Percentiles rank a stretch among this genome's conserved stretches.
phyloP scores from a whole-genome alignment of 2,888 invertebrate species.

The Rhogogaster chlorosoma region DNA sequence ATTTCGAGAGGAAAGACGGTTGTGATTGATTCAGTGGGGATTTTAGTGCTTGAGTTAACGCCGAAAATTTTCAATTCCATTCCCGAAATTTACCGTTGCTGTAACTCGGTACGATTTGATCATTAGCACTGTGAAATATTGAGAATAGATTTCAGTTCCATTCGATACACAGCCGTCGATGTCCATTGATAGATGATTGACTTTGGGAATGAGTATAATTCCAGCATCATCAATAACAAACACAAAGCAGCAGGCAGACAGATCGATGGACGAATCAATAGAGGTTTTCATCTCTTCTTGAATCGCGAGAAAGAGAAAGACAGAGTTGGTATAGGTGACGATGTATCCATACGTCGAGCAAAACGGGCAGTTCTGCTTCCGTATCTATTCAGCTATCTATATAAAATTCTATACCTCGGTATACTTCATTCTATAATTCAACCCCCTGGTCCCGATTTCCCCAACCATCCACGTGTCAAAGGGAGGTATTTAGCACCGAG shows the following conservation, averaged over 20 bases:
- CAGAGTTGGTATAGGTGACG: background rate
- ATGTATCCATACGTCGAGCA: background rate
- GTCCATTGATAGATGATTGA: slow-evolving; percentile 46
- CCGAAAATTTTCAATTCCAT: background rate
- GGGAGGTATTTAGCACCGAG: slow-evolving; percentile 72
- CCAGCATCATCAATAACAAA: slow-evolving; percentile 50
- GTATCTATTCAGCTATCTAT: slow-evolving; percentile 46
- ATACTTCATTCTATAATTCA: slow-evolving; percentile 55
- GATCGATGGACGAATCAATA: slow-evolving; percentile 49
- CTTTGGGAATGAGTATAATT: slow-evolving; percentile 40
- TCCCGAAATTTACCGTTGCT: slow-evolving; percentile 16
- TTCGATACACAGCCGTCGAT: slow-evolving; percentile 31
- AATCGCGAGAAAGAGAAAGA: slow-evolving; percentile 22
- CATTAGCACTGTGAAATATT: slow-evolving; percentile 22
- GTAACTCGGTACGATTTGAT: slow-evolving; percentile 3
- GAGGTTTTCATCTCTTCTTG: slow-evolving; percentile 31
- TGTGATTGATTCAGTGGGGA: background rate
- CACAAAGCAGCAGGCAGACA: slow-evolving; percentile 33
- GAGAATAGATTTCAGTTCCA: slow-evolving; percentile 8
- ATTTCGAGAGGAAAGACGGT: background rate
- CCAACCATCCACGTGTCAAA: slow-evolving; percentile 64
- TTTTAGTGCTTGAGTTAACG: background rate
- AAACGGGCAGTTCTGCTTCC: slow-evolving; percentile 5
- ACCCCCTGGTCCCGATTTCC: slow-evolving; percentile 54
- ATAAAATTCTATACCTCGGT: slow-evolving; percentile 26